A percentile compares a stretch with the other conserved stretches of the same genome.
phyloP scores from a whole-genome alignment of 2,888 invertebrate species.

The Parnassius mnemosyne region DNA sequence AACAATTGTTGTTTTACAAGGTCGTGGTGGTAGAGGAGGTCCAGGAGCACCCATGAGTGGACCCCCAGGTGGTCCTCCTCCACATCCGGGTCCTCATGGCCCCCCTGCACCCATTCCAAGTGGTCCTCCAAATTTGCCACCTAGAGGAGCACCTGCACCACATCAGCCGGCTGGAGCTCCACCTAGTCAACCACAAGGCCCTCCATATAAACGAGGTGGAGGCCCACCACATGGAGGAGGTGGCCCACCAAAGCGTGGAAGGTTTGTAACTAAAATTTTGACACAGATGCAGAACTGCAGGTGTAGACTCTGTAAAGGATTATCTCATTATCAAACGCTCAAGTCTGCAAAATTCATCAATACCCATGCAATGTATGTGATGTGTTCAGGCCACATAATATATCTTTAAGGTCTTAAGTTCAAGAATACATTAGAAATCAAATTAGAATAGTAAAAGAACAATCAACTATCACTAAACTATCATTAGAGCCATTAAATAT shows the following conservation, averaged over 20 bases:
- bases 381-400: no score
- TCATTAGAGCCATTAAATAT: no score
- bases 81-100: conserved; percentile 30
- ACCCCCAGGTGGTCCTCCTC: conserved; percentile 29
- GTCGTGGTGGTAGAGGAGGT: conserved; percentile 52
- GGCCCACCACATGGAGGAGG: conserved; percentile 61
- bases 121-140: conserved; percentile 34
- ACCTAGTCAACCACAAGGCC: conserved; percentile 35
- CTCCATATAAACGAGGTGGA: conserved; percentile 62
- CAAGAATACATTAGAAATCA: no score
- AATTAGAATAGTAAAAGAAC: no score
- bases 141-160: conserved; percentile 37
- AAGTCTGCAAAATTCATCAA: no score
- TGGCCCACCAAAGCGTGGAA: conserved; percentile 68
- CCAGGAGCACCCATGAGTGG: conserved; percentile 46
- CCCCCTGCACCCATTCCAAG: conserved; percentile 33
- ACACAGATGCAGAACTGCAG: no score
- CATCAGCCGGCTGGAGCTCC: conserved; percentile 38
- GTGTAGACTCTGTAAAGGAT: no score
- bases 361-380: no score
- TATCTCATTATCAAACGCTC: no score
- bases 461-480: no score
- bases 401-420: no score
- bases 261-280: conserved; percentile 40
- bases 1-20: conserved; percentile 27